A percentile compares a stretch with the other conserved stretches of the same genome.
Conservation (phyloP, 2,797 vertebrate genomes). For the Rachycentron canadum region DNA sequence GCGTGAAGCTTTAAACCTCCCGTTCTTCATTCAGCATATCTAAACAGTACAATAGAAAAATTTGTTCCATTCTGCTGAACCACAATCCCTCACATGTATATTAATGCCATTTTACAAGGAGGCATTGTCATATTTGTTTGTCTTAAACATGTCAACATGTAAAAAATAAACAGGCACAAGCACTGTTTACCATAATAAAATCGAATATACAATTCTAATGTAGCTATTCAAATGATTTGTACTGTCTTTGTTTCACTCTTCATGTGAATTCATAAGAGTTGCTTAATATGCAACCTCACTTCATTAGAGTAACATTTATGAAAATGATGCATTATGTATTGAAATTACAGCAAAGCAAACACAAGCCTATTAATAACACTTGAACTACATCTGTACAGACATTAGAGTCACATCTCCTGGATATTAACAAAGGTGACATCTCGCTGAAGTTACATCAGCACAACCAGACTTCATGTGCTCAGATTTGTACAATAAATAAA, state of each 20-base stretch:
- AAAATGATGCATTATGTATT: conserved; percentile 90
- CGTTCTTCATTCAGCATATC: not conserved
- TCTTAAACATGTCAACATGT: conserved; percentile 87
- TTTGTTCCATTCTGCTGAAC: conserved; percentile 51
- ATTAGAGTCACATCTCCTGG: conserved; percentile 44
- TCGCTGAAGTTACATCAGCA: conserved; percentile 24
- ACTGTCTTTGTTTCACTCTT: conserved; percentile 84
- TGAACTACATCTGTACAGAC: conserved; percentile 72
- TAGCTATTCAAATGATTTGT: conserved; percentile 90
- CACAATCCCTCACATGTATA: conserved; percentile 88
- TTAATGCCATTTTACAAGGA: conserved; percentile 92
- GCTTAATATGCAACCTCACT: conserved; percentile 88
- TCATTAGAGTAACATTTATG: conserved; percentile 96
- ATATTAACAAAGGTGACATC: conserved; percentile 40
- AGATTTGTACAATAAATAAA: conserved; percentile 7
- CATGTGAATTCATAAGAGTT: conserved; percentile 93
- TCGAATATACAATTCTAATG: conserved; percentile 92
- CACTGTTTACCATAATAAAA: conserved; percentile 93
- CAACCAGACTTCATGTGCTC: not conserved
- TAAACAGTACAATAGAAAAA: conserved; percentile 33
- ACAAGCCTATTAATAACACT: conserved; percentile 90
- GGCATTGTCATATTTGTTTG: conserved; percentile 85
- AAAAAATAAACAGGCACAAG: conserved; percentile 89
- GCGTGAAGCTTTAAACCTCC: not conserved
- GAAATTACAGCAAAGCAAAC: conserved; percentile 86